These are phyloP conservation scores for Acronicta aceris DNA, from an alignment of 2,888 invertebrate species.

Conservation along the genomic window DNA sequence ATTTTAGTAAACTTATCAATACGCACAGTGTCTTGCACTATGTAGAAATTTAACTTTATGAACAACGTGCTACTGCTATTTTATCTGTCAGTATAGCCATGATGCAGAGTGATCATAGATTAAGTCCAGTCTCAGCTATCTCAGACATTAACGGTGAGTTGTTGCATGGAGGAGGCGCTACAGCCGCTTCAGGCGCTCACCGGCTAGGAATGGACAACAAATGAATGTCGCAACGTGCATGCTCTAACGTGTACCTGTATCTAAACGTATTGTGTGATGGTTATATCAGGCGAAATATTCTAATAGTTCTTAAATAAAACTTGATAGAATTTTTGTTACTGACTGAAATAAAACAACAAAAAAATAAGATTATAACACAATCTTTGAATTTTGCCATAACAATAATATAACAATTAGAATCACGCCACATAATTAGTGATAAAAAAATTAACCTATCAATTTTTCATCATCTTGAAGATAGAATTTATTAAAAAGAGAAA, in stretches of 20 bases:
- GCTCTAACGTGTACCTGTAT: no score
- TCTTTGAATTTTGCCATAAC: no score
- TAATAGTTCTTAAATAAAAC: constrained; percentile 3
- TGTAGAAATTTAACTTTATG: no score
- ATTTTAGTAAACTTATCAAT: no score
- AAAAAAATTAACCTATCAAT: no score
- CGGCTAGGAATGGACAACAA: constrained; percentile 8
- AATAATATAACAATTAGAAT: no score
- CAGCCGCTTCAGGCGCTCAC: constrained; percentile 9
- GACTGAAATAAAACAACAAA: not conserved
- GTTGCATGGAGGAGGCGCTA: constrained; percentile 9
- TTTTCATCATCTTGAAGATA: no score
- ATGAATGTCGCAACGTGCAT: no score
- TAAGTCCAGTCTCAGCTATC: constrained; percentile 22
- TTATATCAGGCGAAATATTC: not conserved
- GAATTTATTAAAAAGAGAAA: not conserved
- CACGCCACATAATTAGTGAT: no score
- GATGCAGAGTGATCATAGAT: constrained; percentile 14
- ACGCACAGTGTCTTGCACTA: no score
- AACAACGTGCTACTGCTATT: not conserved
- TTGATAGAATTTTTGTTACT: not conserved
- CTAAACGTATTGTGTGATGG: not conserved
- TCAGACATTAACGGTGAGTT: constrained; percentile 34
- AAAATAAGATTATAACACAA: no score
- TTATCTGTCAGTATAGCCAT: constrained; percentile 7